Evolutionary conservation across 2,888 invertebrate genomes (phyloP).

Genomic region (Onthophagus sagittarius): DNA sequence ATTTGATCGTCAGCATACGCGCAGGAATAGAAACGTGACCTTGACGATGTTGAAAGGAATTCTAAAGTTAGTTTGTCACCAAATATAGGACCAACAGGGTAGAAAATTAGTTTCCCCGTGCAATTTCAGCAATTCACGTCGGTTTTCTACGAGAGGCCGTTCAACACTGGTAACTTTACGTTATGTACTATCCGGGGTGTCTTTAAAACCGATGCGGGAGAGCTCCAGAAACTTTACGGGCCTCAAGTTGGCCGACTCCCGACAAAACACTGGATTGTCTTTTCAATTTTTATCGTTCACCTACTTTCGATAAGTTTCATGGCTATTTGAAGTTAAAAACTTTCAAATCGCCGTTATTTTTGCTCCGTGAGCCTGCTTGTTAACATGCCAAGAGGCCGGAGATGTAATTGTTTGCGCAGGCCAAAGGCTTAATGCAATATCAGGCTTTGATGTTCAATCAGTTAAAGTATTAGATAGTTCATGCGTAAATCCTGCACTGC

Average conservation of each 20-base stretch:
- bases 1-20: too few relatives aligned
- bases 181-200: neutral
- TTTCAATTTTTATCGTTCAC: conserved; percentile 9
- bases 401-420: neutral
- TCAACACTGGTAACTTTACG: neutral
- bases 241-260: neutral
- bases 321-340: conserved; percentile 9
- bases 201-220: neutral
- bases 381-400: neutral
- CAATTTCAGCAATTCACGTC: neutral
- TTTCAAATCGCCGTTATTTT: neutral
- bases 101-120: neutral
- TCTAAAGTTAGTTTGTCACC: neutral
- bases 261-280: neutral
- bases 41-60: neutral
- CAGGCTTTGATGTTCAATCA: neutral
- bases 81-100: neutral
- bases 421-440: neutral
- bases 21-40: neutral
- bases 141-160: neutral
- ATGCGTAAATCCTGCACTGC: neutral
- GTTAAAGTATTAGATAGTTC: neutral
- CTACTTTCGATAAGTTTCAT: neutral
- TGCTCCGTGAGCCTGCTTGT: neutral
- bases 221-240: neutral